These are phyloP conservation scores for Diachasma alloeum DNA, from an alignment of 1,140 invertebrate genomes.

Conservation along the genomic window DNA sequence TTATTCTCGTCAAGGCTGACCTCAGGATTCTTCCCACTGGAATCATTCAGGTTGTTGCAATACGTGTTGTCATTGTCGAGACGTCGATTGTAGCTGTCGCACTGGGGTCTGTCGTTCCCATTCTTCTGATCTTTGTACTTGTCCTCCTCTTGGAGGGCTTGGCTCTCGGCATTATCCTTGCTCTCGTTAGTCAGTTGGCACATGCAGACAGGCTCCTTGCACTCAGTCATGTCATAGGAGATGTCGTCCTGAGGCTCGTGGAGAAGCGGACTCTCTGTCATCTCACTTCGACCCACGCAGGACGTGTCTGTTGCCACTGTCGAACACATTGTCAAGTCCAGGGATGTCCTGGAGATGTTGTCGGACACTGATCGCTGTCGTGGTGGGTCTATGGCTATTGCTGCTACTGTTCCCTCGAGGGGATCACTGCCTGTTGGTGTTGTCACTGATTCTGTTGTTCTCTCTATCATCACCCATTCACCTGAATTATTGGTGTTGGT, in stretches of 20 bases:
- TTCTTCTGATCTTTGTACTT: slow-evolving; percentile 34
- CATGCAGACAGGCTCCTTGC: not conserved
- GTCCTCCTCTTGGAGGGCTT: slow-evolving; percentile 15
- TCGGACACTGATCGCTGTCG: slow-evolving; percentile 47
- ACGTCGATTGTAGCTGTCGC: slow-evolving; percentile 26
- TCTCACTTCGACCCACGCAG: slow-evolving; percentile 52
- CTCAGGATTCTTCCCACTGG: not conserved
- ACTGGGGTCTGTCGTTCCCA: slow-evolving; percentile 38
- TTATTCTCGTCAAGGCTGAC: not conserved
- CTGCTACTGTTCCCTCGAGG: slow-evolving; percentile 44
- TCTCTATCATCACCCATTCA: slow-evolving; percentile 55
- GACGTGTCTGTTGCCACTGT: slow-evolving; percentile 52
- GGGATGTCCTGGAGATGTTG: slow-evolving; percentile 51
- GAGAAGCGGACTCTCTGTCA: slow-evolving; percentile 46
- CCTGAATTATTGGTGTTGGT: slow-evolving; percentile 52
- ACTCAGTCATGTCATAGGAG: slow-evolving; percentile 39
- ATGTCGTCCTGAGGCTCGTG: slow-evolving; percentile 43
- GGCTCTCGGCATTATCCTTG: not conserved
- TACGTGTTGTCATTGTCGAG: slow-evolving; percentile 44
- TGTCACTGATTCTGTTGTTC: slow-evolving; percentile 47
- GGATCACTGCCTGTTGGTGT: slow-evolving; percentile 52
- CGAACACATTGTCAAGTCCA: slow-evolving; percentile 56
- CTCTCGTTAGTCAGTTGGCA: not conserved
- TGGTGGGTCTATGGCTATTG: slow-evolving; percentile 47
- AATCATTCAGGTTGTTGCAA: slow-evolving; percentile 46